Evolutionary conservation across 1,140 invertebrate species (phyloP).

Genomic region (Conus betulinus): DNA sequence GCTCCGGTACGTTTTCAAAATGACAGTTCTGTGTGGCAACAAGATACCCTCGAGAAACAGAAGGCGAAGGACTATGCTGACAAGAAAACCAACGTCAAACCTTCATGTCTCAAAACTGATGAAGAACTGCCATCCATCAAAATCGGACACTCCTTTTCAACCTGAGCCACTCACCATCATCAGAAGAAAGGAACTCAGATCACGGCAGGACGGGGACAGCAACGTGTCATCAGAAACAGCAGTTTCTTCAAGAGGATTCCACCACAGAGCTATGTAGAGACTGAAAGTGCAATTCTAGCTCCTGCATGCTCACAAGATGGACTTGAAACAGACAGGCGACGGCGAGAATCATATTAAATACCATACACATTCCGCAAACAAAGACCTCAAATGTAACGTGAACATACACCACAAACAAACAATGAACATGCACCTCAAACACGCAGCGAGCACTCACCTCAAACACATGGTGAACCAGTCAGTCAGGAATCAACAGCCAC

Average conservation of each 20-base stretch:
- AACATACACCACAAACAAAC: too few species aligned
- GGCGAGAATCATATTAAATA: too few species aligned
- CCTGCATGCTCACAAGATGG: too few species aligned
- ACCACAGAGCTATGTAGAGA: too few species aligned
- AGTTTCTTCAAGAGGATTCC: slow-evolving; percentile 43
- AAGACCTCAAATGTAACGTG: too few species aligned
- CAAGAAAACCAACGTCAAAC: background rate
- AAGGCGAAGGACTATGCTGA: slow-evolving; percentile 35
- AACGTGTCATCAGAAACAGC: slow-evolving; percentile 29
- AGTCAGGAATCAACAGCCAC: too few species aligned
- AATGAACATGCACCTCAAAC: too few species aligned
- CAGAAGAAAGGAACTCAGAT: slow-evolving; percentile 34
- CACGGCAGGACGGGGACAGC: background rate
- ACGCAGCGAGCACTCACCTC: too few species aligned
- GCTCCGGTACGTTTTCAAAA: background rate
- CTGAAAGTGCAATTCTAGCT: too few species aligned
- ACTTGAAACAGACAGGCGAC: too few species aligned
- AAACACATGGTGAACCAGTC: too few species aligned
- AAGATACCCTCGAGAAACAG: background rate
- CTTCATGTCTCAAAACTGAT: background rate
- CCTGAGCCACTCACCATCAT: background rate
- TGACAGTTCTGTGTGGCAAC: background rate
- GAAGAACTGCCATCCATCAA: slow-evolving; percentile 4
- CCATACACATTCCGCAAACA: too few species aligned
- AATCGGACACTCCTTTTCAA: background rate